Percentiles rank a stretch among this genome's conserved stretches.
Evolutionary conservation across 2,113 vertebrate species (phyloP).

Genomic region (Rattus rattus): DNA sequence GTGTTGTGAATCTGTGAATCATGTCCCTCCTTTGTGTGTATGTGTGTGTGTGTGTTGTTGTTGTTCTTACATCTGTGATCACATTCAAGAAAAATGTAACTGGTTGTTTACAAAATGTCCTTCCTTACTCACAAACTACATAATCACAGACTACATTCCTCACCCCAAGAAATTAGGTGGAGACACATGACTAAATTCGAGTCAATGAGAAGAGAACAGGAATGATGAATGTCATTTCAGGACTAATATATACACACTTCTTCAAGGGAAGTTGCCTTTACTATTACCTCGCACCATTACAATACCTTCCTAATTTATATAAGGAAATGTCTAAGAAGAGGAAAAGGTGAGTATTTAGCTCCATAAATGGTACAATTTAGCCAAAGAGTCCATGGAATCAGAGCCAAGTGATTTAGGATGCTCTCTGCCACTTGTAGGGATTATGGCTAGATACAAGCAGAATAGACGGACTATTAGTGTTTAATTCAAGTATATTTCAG

Average conservation of each 20-base stretch:
- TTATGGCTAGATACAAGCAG: neutral
- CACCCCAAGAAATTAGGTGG: neutral
- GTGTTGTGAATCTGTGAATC: neutral
- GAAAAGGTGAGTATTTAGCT: neutral
- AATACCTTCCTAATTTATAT: neutral
- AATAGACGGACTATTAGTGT: neutral
- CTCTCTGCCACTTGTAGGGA: neutral
- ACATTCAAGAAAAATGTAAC: neutral
- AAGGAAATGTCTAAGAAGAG: neutral
- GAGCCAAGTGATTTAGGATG: neutral
- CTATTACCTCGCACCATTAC: rapidly evolving
- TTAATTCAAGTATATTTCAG: neutral
- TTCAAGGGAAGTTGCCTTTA: neutral
- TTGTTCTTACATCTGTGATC: neutral
- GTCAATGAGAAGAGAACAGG: neutral
- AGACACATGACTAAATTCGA: neutral
- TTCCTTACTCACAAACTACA: neutral
- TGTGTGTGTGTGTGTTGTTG: too few species aligned
- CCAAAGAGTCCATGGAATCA: neutral
- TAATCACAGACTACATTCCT: neutral
- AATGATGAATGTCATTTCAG: neutral
- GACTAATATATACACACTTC: neutral
- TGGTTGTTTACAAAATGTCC: neutral
- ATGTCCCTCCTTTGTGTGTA: neutral
- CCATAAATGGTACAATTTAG: neutral